phyloP scores from a whole-genome alignment of 2,113 vertebrate species.

The Gobius niger region DNA sequence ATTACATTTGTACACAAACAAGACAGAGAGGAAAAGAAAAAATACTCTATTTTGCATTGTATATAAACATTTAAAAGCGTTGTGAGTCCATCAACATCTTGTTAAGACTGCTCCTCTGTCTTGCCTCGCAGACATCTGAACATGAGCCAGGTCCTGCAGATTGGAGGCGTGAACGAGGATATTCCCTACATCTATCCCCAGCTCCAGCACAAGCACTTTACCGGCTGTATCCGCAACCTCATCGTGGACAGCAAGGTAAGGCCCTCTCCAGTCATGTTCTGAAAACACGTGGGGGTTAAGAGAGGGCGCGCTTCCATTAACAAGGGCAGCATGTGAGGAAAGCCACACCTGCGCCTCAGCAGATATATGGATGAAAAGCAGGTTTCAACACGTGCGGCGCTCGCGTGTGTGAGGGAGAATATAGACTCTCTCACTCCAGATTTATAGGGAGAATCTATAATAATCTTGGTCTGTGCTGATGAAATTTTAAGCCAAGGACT shows the following conservation, averaged over 20 bases:
- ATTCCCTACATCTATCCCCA: constrained; percentile 84
- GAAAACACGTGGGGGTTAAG: background rate
- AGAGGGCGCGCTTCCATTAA: constrained; percentile 14
- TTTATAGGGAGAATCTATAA: constrained; percentile 37
- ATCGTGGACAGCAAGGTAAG: constrained; percentile 87
- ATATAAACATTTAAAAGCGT: background rate
- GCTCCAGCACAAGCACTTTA: constrained; percentile 85
- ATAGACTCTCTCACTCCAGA: constrained; percentile 21
- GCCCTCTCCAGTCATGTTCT: background rate
- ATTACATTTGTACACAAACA: too few species aligned
- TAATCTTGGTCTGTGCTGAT: constrained; percentile 5
- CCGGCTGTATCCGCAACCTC: constrained; percentile 86
- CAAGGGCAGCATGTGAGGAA: constrained; percentile 5
- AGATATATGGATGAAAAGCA: constrained; percentile 59
- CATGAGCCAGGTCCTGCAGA: constrained; percentile 82
- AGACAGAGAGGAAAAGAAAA: too few species aligned
- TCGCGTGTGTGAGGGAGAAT: constrained; percentile 32
- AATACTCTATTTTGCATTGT: too few species aligned
- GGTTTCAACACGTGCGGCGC: constrained; percentile 31
- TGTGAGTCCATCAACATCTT: background rate
- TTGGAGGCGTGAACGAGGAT: constrained; percentile 86
- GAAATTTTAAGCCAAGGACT: constrained; percentile 31
- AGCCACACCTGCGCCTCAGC: constrained; percentile 31
- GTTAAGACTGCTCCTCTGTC: background rate
- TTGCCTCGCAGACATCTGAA: constrained; percentile 77